Evolutionary conservation across 1,140 invertebrate species (phyloP).

Genomic region (Drosophila baimaii): DNA sequence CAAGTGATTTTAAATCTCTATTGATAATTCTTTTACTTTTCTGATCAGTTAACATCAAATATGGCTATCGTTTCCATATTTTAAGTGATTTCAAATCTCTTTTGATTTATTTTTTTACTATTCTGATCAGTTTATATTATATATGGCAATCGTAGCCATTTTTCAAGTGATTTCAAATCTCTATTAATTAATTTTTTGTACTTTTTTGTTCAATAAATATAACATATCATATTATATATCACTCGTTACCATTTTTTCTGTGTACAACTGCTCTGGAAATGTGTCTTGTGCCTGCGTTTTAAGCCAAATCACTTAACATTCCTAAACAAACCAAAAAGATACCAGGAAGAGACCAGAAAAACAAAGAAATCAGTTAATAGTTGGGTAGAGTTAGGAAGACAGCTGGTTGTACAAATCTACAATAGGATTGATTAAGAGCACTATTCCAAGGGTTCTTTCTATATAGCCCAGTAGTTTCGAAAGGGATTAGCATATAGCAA

Average conservation of each 20-base stretch:
- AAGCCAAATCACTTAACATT: constrained; percentile 24
- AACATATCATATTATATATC: too few species aligned
- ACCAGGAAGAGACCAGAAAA: background rate
- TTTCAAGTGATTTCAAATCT: background rate
- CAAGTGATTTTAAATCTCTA: too few species aligned
- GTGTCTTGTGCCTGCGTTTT: constrained; percentile 59
- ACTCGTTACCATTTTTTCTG: background rate
- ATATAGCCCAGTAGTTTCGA: constrained; percentile 1
- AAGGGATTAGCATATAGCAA: constrained; percentile 42
- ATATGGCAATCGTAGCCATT: background rate
- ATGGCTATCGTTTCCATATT: too few species aligned
- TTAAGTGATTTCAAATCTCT: background rate
- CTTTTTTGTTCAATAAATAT: too few species aligned
- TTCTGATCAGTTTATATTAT: too few species aligned
- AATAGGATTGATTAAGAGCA: constrained; percentile 7
- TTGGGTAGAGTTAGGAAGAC: background rate
- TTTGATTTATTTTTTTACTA: background rate
- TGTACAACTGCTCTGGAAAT: constrained; percentile 39
- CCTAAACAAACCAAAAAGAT: background rate
- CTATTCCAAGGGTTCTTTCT: background rate
- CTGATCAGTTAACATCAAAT: too few species aligned
- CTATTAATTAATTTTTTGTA: background rate
- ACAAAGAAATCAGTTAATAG: constrained; percentile 10
- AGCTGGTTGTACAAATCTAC: constrained; percentile 4
- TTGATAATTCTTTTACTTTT: too few species aligned